phyloP scores from a whole-genome alignment of 2,113 vertebrate genomes.

The Noturus placidus region DNA sequence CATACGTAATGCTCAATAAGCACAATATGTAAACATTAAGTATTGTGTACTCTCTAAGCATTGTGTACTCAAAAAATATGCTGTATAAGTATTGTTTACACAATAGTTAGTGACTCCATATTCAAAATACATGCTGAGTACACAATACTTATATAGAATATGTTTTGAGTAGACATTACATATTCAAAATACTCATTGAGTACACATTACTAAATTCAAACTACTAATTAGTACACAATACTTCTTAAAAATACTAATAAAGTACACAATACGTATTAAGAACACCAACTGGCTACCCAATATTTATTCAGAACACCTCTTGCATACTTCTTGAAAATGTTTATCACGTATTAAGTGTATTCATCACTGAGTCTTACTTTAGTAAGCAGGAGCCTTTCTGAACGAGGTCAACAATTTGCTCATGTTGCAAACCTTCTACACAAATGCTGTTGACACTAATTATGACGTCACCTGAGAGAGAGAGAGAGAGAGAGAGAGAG shows the following conservation, averaged over 20 bases:
- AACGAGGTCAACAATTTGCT: constrained; percentile 78
- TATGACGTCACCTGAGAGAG: constrained; percentile 76
- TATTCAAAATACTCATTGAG: background rate
- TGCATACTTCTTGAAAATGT: background rate
- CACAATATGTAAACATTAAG: no score
- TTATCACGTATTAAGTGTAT: background rate
- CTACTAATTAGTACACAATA: background rate
- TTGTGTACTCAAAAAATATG: no score
- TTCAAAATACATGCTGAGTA: background rate
- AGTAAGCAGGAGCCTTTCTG: constrained; percentile 70
- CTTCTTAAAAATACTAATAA: background rate
- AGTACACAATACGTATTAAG: background rate
- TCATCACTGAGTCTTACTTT: constrained; percentile 65
- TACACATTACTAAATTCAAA: background rate
- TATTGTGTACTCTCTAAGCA: no score
- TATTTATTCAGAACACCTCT: background rate
- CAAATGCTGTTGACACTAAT: constrained; percentile 71
- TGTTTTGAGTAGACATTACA: background rate
- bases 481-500: constrained; percentile 19
- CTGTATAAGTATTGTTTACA: background rate
- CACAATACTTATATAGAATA: background rate
- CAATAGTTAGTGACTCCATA: background rate
- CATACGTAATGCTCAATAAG: background rate
- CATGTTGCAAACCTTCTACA: constrained; percentile 71
- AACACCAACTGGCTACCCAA: no score